Base-by-base conservation (phyloP, 2,797 vertebrate species). In the Manis pentadactyla region DNA sequence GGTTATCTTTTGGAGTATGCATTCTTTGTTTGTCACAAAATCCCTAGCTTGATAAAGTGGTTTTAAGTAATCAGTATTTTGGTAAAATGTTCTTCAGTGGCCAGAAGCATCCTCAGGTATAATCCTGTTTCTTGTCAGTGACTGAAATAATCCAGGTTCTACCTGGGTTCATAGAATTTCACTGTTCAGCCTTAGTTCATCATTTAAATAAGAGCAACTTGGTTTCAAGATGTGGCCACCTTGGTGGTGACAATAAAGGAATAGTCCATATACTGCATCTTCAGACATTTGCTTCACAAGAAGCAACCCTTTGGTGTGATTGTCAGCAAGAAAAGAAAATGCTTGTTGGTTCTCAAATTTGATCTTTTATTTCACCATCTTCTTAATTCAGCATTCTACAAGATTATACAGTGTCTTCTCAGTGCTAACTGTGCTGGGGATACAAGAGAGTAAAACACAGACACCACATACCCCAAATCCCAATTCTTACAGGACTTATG, bases 31-130 rank as follows among this genome's bases (percentile, higher is more conserved):
- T 71, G 34, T 90, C 63, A 93, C 13, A 84, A 42, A 92, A 69
- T 75, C 5, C 2, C n/a, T 92, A 29, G 18, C 13, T 79, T 34
- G 37, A 34, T 61, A 83, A 6, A 55, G 7, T 1, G 29, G 49
- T 78, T 89, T 95, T 87, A 82, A 86, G n/a, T 64, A 85, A 53
- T 63, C 51, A 87, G 3, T 64, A 37, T 78, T 94, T 92, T 87
- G 39, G 63, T 59, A 78, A 57, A 37, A 14, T 61, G 1, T 87
- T 75, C 18, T 68, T 77, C 18, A 81, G 83, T 6, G 21, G 9
- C 46, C 81, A 2, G n/a, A 57, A 91, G 68, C 27, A 34, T 86
- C 5, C 0, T 75, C 31, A 57, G 29, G 12, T 37, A 29, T 42
- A 57, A 34, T 66, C 8, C n/a, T 37, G 14, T 68, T 87, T 55